Evolutionary conservation across 2,113 vertebrate species (phyloP).

Genomic region (Stegostoma tigrinum): DNA sequence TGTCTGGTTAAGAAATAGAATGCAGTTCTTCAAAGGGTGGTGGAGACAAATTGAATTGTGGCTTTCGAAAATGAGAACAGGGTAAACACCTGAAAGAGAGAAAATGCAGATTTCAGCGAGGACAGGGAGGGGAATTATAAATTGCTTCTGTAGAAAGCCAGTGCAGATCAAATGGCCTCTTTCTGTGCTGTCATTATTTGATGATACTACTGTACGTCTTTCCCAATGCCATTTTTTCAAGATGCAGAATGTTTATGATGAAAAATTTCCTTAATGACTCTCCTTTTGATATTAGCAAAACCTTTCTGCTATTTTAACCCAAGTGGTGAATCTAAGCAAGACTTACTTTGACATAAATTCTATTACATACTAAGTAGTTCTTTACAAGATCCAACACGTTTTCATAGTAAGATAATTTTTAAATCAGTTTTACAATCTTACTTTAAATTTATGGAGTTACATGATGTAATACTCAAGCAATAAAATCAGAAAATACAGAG

Average conservation of each 20-base stretch:
- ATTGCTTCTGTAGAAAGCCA: no score
- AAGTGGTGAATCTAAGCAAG: conserved; percentile 16
- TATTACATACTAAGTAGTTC: background rate
- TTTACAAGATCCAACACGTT: background rate
- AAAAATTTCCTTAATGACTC: background rate
- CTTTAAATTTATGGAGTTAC: background rate
- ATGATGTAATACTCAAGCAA: background rate
- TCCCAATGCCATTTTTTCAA: background rate
- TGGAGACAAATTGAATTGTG: no score
- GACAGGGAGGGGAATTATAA: no score
- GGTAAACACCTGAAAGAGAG: no score
- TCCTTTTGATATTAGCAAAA: background rate
- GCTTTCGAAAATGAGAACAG: no score
- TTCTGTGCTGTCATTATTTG: background rate
- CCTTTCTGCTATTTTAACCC: background rate
- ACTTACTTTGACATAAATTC: background rate
- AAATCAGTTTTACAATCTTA: background rate
- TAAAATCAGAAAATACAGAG: background rate
- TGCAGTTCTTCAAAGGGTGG: no score
- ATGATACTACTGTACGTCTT: background rate
- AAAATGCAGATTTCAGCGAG: no score
- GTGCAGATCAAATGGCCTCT: no score
- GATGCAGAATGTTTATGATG: background rate
- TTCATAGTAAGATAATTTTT: background rate
- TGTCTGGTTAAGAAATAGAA: no score